Base-by-base conservation (phyloP, 1,140 invertebrate genomes). In the Vanessa atalanta region DNA sequence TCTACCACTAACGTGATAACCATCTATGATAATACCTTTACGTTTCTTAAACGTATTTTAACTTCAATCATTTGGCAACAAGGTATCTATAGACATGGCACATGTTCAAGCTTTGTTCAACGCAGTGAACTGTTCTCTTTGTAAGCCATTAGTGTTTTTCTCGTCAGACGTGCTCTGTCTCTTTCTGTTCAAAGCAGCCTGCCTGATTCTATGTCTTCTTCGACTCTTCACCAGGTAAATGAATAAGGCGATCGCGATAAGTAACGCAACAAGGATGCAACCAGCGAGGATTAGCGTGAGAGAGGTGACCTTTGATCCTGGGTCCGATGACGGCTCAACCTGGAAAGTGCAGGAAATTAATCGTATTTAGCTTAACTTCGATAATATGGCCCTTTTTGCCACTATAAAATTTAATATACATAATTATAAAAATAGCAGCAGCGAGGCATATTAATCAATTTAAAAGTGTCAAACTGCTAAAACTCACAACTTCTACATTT, bases 161-260 rank as follows among this genome's bases (percentile, higher is more conserved):
- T 81, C 74, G 65, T 93, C 91, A 0, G 72, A 11, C 7, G 81
- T 80, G 31, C 83, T 87, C 72, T 93, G 92, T 55, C 92, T 74
- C 77, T 90, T 93, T n/a, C 89, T 79, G 66, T 85, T 85, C 71
- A 88, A 65, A 16, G 90, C 88, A 6, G 85, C 86, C 43, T 87
- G 86, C 13, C 86, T 78, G 26, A 90, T 79, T 16, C 74, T 80
- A 70, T 89, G 83, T 13, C 82, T 76, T 47, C 83, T 76, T 53
- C 89, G 79, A 11, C 80, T 90, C 65, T 77, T 84, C 9, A 92
- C 74, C 2, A 93, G 76, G 76, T 93, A 93, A 0, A 90, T 86
- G 2, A 79, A 79, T 3, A 93, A 74, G 0, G 81, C 87, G 14
- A 88, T 84, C 3, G 89, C 85, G 64, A 91, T 80, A 0, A 91